A percentile compares a stretch with the other conserved stretches of the same genome.
phyloP scores from a whole-genome alignment of 1,140 invertebrate species.

The Leptonema lineaticorne region DNA sequence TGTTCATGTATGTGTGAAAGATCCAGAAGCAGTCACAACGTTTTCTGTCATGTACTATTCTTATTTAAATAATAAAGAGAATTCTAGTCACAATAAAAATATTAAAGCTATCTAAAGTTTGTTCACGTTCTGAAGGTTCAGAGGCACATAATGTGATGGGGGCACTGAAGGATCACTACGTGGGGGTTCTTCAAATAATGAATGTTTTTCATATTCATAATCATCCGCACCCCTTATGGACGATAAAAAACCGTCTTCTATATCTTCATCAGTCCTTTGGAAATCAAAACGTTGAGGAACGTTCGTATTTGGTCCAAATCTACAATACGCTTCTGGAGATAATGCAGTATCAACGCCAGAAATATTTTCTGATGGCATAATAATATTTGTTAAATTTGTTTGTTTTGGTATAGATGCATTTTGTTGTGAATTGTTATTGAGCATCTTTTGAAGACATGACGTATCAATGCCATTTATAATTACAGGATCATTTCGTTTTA shows the following conservation, averaged over 20 bases:
- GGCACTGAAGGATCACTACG: slow-evolving; percentile 13
- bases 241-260: neutral
- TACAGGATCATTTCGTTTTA: neutral
- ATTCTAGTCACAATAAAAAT: neutral
- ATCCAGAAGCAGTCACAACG: neutral
- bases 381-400: neutral
- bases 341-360: slow-evolving; percentile 44
- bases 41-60: neutral
- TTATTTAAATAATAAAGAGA: neutral
- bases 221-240: neutral
- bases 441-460: neutral
- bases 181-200: neutral
- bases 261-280: slow-evolving; percentile 44
- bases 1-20: neutral
- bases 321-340: slow-evolving; percentile 54
- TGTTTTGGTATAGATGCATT: neutral
- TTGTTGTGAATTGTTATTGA: neutral
- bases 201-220: slow-evolving; percentile 4
- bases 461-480: neutral
- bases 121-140: slow-evolving; percentile 7
- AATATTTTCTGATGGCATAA: neutral
- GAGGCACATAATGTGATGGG: slow-evolving; percentile 16
- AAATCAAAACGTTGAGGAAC: slow-evolving; percentile 51
- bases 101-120: slow-evolving; percentile 15
- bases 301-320: slow-evolving; percentile 54